Evolutionary conservation across 2,113 vertebrate species (phyloP), one percentile per base, ranked within the genome.

Genomic region (Phalacrocorax carbo): DNA sequence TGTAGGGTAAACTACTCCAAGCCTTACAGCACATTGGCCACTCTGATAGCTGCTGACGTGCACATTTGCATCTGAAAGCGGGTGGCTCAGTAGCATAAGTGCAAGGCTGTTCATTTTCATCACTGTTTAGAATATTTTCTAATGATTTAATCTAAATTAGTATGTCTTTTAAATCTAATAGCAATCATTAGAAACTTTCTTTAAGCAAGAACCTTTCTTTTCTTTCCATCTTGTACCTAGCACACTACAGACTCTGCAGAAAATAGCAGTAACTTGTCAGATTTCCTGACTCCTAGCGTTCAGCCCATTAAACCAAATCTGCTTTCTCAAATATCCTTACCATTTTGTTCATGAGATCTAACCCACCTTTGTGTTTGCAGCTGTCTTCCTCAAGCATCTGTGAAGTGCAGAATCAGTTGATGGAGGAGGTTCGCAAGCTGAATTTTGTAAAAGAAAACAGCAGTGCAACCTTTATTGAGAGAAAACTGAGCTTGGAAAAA

Each of bases 401-500:
- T 93, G 99, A 99, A 94, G 98, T 99, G 90, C 99, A 99, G 87
- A 98, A 97, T 96, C 98, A 97, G 95, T 98, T 99, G 88, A 98
- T 99, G 95, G 99, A 99, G 69, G 98, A 99, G 89, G 94, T 99
- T 95, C 98, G 99, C 73, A 99, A 98, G 96, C 96, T 99, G 96
- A 97, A 96, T 55, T 99, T 99, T 96, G 98, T 99, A 64, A 99
- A 99, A 93, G 99, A 99, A 48, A 99, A 99, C 66, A 96, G 93
- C 78, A 96, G 86, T 73, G 75, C 82, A 65, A 98, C 98, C 18
- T 99, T 99, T 96, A 99, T 99, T 96, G 99, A 99, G 95, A 98
- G 99, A 81, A 99, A 99, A 97, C 98, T 99, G 96, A 99, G 99
- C 97, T 98, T 99, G 91, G 99, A 99, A 97, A 99, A 98, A 97